Percentiles rank a stretch among this genome's conserved stretches.
Conservation (phyloP, 2,888 invertebrate genomes). For the Scaeva pyrastri region DNA sequence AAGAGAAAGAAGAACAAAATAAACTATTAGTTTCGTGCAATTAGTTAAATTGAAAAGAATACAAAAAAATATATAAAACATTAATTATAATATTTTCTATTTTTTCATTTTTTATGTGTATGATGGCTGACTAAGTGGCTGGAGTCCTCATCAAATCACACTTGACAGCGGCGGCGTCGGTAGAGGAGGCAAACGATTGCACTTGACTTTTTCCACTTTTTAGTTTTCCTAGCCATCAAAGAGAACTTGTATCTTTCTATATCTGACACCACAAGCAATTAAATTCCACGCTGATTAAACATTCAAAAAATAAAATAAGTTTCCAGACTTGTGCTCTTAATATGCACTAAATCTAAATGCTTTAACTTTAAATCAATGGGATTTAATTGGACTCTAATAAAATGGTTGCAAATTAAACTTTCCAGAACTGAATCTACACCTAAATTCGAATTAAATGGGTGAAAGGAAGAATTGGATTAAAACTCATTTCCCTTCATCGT, state of each 20-base stretch:
- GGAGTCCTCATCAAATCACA: constrained; percentile 3
- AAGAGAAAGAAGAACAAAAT: constrained; percentile 40
- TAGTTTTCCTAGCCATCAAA: neutral
- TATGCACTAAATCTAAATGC: constrained; percentile 41
- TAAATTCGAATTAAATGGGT: neutral
- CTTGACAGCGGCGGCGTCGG: neutral
- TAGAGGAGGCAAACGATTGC: constrained; percentile 30
- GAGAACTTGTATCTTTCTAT: neutral
- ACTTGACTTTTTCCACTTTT: constrained; percentile 9
- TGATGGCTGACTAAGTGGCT: constrained; percentile 35
- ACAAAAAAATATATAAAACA: constrained; percentile 33
- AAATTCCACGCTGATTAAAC: constrained; percentile 11
- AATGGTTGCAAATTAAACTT: constrained; percentile 21
- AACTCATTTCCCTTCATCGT: constrained; percentile 53
- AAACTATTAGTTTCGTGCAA: constrained; percentile 48
- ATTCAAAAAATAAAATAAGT: constrained; percentile 28
- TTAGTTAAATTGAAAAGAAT: constrained; percentile 1
- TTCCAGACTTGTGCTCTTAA: constrained; percentile 20
- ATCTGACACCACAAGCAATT: constrained; percentile 19
- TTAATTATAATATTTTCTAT: constrained; percentile 38
- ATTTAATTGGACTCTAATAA: constrained; percentile 58
- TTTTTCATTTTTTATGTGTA: constrained; percentile 14
- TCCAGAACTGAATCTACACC: constrained; percentile 4
- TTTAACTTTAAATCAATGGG: constrained; percentile 50
- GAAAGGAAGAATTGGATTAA: constrained; percentile 40